Evolutionary conservation across 2,888 invertebrate species (phyloP).

Genomic region (Cremastobaeus sp.): DNA sequence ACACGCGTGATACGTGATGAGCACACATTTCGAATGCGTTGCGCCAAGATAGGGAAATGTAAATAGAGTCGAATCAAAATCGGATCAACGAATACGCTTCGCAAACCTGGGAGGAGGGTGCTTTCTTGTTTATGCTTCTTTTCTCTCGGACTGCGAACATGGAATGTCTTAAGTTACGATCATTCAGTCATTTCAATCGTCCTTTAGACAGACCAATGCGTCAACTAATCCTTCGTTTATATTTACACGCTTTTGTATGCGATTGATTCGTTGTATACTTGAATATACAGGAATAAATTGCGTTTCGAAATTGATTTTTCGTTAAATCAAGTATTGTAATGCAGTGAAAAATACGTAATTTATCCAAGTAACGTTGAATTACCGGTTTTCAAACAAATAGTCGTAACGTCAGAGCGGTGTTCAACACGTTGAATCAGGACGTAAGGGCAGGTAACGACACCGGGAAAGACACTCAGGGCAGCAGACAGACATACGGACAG

Average conservation of each 20-base stretch:
- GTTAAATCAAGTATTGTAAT: too few relatives aligned
- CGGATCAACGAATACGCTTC: conserved; percentile 37
- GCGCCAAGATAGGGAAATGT: conserved; percentile 52
- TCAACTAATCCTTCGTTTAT: conserved; percentile 15
- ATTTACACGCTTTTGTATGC: conserved; percentile 45
- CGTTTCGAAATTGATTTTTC: conserved; percentile 33
- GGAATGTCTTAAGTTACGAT: conserved; percentile 47
- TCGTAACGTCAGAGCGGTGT: conserved; percentile 34
- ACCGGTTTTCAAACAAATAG: conserved; percentile 14
- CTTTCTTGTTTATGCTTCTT: conserved; percentile 3
- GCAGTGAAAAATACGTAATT: background rate
- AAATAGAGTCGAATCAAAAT: conserved; percentile 39
- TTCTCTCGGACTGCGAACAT: conserved; percentile 37
- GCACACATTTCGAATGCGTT: conserved; percentile 69
- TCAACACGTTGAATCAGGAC: conserved; percentile 43
- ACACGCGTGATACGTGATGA: conserved; percentile 67
- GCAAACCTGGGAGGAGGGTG: conserved; percentile 34
- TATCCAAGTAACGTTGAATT: background rate
- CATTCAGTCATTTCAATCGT: too few relatives aligned
- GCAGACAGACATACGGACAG: too few relatives aligned
- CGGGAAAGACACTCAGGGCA: conserved; percentile 75
- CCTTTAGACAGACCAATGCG: too few relatives aligned
- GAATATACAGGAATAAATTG: conserved; percentile 60
- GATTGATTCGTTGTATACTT: conserved; percentile 46
- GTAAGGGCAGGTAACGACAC: conserved; percentile 50